Evolutionary conservation across 2,797 vertebrate species (phyloP).

Genomic region (Paramormyrops hopkinsi): DNA sequence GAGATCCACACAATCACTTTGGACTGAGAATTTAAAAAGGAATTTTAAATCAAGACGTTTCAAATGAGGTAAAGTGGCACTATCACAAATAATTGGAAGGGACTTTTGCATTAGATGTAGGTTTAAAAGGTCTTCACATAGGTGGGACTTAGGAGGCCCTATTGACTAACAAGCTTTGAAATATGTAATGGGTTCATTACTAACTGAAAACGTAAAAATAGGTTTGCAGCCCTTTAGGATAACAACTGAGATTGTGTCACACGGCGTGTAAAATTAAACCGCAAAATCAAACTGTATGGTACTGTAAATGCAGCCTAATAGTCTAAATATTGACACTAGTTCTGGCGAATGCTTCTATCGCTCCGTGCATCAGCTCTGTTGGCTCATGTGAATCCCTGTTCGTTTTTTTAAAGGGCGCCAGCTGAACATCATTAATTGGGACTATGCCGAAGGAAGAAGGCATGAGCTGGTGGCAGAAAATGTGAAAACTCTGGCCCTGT

Average conservation of each 20-base stretch:
- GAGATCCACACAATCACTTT: background rate
- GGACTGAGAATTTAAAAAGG: background rate
- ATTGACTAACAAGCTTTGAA: background rate
- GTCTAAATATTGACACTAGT: background rate
- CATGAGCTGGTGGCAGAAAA: background rate
- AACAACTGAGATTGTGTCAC: background rate
- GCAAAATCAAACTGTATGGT: slow-evolving; percentile 28
- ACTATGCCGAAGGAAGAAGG: background rate
- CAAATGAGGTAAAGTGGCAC: background rate
- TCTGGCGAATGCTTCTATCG: background rate
- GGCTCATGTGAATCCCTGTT: background rate
- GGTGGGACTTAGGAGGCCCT: background rate
- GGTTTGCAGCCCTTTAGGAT: background rate
- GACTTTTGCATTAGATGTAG: background rate
- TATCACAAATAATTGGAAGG: background rate
- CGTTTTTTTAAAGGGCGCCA: background rate
- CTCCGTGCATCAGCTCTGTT: background rate
- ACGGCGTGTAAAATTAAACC: background rate
- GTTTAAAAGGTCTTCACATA: background rate
- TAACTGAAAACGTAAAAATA: background rate
- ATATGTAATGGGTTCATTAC: background rate
- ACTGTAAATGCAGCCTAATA: background rate
- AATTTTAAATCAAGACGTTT: background rate
- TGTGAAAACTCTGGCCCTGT: background rate
- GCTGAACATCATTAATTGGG: background rate